Base-by-base conservation (phyloP, 37 sponge, comb jelly and placozoan species). In the Oscarella lobularis region DNA sequence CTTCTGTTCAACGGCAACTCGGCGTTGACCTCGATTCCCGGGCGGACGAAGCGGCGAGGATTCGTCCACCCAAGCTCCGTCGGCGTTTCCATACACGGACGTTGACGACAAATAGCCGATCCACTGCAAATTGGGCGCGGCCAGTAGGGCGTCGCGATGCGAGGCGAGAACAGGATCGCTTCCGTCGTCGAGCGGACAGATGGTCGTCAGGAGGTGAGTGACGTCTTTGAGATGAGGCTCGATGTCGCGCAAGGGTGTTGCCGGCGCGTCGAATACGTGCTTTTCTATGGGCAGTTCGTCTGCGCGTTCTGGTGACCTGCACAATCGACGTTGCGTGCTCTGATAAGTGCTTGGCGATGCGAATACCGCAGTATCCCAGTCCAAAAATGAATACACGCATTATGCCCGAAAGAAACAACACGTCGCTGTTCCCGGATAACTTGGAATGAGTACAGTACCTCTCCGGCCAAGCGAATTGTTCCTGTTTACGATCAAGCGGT, bases 251-350 rank as follows among this genome's bases (percentile, higher is more conserved):
- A 48, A 20, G 14, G 60, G 60, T 20, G 60, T 27, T 9, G 9
- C 60, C 60, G 9, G 9, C 60, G 14, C 60, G 9, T 20, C 60
- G 60, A 48, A 48, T 48, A 48, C 60, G 20, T 27, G 20, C 60
- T 9, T 20, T 48, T 48, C 60, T 48, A 48, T 48, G 9, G 14
- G 60, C 20, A 48, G 60, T 48, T 48, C 14, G 9, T 9, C 60
- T 27, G 60, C 60, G 14, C 20, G 9, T 48, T 48, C 60, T 20
- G 86, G 87, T 2, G 91, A 86, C 31, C 72, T 78, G 38, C 76
- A 83, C 35, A n/a, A n/a, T n/a, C n/a, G n/a, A n/a, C n/a, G n/a
- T n/a, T n/a, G n/a, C n/a, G n/a, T n/a, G n/a, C n/a, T n/a, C n/a
- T n/a, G n/a, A n/a, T n/a, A n/a, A n/a, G n/a, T n/a, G n/a, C n/a